A percentile compares a stretch with the other conserved stretches of the same genome.
These are phyloP conservation scores for Bombus difficillimus DNA, from an alignment of 1,140 invertebrate species.

Conservation along the genomic window DNA sequence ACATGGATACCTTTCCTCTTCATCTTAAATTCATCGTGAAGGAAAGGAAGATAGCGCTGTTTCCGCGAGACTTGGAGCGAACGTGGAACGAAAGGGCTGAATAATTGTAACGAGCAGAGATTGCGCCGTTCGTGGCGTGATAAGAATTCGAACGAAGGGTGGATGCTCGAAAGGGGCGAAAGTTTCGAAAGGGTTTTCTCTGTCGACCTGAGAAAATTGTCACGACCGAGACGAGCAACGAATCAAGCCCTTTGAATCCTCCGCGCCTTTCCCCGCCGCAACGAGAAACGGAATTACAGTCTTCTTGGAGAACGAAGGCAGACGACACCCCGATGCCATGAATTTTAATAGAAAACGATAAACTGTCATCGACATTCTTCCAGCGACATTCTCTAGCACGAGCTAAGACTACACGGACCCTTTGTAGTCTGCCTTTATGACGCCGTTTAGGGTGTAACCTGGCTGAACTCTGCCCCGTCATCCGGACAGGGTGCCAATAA, in stretches of 20 bases:
- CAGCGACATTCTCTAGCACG: neutral
- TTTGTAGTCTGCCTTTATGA: neutral
- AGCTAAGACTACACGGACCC: neutral
- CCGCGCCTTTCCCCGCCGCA: neutral
- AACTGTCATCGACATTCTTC: constrained; percentile 2
- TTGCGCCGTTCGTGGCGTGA: constrained; percentile 54
- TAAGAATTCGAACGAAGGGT: constrained; percentile 68
- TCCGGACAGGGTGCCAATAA: constrained; percentile 16
- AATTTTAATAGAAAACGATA: constrained; percentile 21
- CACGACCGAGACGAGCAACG: constrained; percentile 39
- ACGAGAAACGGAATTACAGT: constrained; percentile 9
- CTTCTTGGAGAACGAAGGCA: neutral
- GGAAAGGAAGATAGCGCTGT: too few relatives aligned
- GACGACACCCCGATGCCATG: neutral
- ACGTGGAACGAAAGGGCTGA: constrained; percentile 67
- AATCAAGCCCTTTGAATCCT: constrained; percentile 29
- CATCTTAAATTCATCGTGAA: too few relatives aligned
- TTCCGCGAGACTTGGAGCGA: constrained; percentile 28
- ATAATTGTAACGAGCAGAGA: constrained; percentile 77
- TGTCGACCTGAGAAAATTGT: constrained; percentile 36
- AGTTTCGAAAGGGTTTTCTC: constrained; percentile 38
- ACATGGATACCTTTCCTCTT: too few relatives aligned
- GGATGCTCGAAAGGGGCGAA: constrained; percentile 8
- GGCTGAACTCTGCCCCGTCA: neutral
- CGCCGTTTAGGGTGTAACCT: neutral